These are phyloP conservation scores for Lethocerus indicus DNA, from an alignment of 1,140 invertebrate species.

Conservation along the genomic window DNA sequence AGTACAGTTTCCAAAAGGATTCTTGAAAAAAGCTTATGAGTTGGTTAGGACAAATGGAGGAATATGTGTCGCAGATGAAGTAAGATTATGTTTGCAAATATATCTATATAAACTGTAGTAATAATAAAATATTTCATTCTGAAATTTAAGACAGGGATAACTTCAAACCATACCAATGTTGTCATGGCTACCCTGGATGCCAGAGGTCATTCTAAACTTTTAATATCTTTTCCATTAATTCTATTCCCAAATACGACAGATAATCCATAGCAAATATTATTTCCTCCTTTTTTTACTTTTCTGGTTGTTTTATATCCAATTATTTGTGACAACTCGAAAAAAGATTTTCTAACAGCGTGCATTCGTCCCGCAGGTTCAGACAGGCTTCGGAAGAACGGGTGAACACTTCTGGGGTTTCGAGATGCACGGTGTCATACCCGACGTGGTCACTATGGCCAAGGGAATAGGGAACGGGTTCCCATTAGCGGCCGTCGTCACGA, in stretches of 20 bases:
- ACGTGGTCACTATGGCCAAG: slow-evolving; percentile 84
- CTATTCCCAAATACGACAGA: too few relatives aligned
- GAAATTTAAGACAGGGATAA: background rate
- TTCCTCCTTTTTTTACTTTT: too few relatives aligned
- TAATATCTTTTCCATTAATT: too few relatives aligned
- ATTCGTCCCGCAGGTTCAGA: slow-evolving; percentile 53
- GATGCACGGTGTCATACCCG: slow-evolving; percentile 66
- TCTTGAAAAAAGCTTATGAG: slow-evolving; percentile 66
- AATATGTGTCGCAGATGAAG: slow-evolving; percentile 82
- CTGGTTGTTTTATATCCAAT: too few relatives aligned
- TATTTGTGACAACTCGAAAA: too few relatives aligned
- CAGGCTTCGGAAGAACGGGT: slow-evolving; percentile 88
- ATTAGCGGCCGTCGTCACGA: slow-evolving; percentile 84
- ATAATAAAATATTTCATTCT: background rate
- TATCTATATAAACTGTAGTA: background rate
- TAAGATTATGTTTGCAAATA: slow-evolving; percentile 22
- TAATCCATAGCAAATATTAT: too few relatives aligned
- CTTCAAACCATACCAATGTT: too few relatives aligned
- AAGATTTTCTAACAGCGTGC: too few relatives aligned
- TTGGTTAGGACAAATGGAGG: slow-evolving; percentile 64
- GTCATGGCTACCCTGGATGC: too few relatives aligned
- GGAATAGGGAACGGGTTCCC: slow-evolving; percentile 86
- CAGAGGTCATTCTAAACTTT: too few relatives aligned
- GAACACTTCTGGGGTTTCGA: slow-evolving; percentile 93
- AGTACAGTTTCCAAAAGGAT: slow-evolving; percentile 82